phyloP scores from a whole-genome alignment of 2,797 vertebrate genomes.

The Crocodylus rhombifer region DNA sequence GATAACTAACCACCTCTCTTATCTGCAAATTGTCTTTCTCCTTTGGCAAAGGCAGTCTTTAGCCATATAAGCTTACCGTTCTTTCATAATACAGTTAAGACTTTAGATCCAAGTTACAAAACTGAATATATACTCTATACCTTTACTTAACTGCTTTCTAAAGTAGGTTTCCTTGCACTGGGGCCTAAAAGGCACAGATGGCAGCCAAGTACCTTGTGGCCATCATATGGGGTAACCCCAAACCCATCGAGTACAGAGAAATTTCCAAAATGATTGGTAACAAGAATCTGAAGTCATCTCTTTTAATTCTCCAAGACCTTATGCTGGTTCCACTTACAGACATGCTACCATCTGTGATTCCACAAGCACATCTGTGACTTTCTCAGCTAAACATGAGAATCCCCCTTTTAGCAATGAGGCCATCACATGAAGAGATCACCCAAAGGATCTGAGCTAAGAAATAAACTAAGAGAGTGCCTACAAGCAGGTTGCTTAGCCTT shows the following conservation, averaged over 20 bases:
- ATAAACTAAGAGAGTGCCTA: slow-evolving; percentile 43
- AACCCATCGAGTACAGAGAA: background rate
- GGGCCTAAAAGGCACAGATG: background rate
- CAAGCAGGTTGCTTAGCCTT: too few relatives aligned
- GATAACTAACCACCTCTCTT: background rate
- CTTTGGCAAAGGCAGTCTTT: background rate
- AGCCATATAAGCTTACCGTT: background rate
- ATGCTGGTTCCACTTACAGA: slow-evolving; percentile 1
- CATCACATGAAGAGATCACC: slow-evolving; percentile 62
- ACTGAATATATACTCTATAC: background rate
- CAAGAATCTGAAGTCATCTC: background rate
- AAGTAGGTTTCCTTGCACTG: background rate
- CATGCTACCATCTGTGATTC: slow-evolving; percentile 56
- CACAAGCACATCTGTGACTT: slow-evolving; percentile 61
- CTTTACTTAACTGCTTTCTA: background rate
- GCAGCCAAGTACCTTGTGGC: background rate
- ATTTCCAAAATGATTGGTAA: background rate
- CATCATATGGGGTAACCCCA: background rate
- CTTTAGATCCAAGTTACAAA: background rate
- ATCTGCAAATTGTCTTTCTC: background rate
- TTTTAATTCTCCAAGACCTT: background rate
- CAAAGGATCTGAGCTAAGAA: slow-evolving; percentile 55
- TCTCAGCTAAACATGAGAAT: slow-evolving; percentile 55
- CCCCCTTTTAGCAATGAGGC: slow-evolving; percentile 58
- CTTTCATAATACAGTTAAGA: background rate